Base-by-base conservation (phyloP, 1,140 invertebrate species). In the Pentalonia nigronervosa region DNA sequence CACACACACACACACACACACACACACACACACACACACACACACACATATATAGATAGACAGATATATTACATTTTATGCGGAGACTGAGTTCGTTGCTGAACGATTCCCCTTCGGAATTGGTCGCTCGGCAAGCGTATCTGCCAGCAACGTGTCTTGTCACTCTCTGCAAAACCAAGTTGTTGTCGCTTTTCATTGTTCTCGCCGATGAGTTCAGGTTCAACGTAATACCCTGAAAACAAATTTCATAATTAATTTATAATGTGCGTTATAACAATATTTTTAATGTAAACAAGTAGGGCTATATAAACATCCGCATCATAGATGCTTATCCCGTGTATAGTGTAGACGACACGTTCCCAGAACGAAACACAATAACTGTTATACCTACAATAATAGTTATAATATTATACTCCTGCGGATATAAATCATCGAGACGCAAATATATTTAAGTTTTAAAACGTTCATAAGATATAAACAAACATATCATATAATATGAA, bases 171-270 rank as follows among this genome's bases (percentile, higher is more conserved):
- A 97, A 95, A 25, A 97, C 96, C 83, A 97, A 95, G 94, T 96
- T 96, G 94, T 97, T 96, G 95, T 97, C 97, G 94, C 96, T 96
- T 94, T 96, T 95, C 94, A 97, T 97, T 89, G 97, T 96, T 93
- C 97, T 96, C 21, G 96, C 96, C n/a, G 96, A 96, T 56, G 96
- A 96, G 95, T 97, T 97, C 94, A 97, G 96, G 92, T 96, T 95
- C 93, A 97, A 94, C 93, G 96, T 94, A 83, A 95, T 95, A 47
- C 96, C 96, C 96, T 97, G 95, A 25, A 95, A 95, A 94, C 90
- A 95, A 94, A 94, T 36, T 0, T 84, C 41, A 84, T 41, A 23
- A 11, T 17, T 76, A 0, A 76, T 53, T 53, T 7, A 21, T 20
- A 6, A 21, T 23, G 21, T 23, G 21, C 17, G 1, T 50, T 17